Evolutionary conservation across 2,797 vertebrate genomes (phyloP).

Genomic region (Mormyrops boulengeri): DNA sequence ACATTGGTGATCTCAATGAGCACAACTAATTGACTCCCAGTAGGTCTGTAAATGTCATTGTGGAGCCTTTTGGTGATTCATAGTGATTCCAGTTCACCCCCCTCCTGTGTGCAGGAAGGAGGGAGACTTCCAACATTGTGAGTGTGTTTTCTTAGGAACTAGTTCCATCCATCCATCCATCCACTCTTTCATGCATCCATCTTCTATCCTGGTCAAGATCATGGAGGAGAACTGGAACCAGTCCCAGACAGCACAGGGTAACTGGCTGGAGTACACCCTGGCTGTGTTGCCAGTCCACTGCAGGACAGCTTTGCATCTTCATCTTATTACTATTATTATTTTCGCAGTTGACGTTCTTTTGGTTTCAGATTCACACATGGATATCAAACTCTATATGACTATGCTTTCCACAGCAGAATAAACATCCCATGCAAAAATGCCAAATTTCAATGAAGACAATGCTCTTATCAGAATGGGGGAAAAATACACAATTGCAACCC

Average conservation of each 20-base stretch:
- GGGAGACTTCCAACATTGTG: background rate
- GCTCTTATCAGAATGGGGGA: background rate
- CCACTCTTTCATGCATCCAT: background rate
- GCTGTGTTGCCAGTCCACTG: background rate
- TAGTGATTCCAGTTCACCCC: background rate
- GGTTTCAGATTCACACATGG: background rate
- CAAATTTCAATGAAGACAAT: background rate
- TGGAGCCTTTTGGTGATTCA: background rate
- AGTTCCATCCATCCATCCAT: background rate
- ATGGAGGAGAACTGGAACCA: background rate
- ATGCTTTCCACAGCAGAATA: background rate
- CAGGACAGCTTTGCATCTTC: background rate
- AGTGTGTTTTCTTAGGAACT: background rate
- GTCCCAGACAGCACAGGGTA: background rate
- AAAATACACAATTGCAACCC: background rate
- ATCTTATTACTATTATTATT: background rate
- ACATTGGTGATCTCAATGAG: background rate
- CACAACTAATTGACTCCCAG: slow-evolving; percentile 5
- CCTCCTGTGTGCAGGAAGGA: background rate
- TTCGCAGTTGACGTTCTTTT: background rate
- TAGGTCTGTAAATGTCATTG: background rate
- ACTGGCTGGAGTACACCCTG: background rate
- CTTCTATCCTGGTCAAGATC: background rate
- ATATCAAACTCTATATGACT: background rate
- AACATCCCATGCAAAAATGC: background rate